These are phyloP conservation scores for Centropyge bicolor DNA, from an alignment of 2,797 vertebrate genomes.

Conservation along the genomic window DNA sequence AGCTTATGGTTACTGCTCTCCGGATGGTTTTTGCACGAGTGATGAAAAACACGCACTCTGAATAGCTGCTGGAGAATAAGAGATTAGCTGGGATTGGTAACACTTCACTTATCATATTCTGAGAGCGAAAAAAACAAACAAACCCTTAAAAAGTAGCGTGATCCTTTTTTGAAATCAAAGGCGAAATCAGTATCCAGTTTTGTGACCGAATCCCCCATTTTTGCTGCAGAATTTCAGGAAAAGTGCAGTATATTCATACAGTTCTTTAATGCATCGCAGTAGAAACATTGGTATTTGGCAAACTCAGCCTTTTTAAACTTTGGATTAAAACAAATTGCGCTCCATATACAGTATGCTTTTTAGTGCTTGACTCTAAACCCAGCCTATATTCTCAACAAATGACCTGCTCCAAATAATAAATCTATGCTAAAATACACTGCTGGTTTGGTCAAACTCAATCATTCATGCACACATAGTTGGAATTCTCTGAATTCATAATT, in stretches of 20 bases:
- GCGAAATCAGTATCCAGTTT: slow-evolving; percentile 43
- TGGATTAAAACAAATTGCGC: slow-evolving; percentile 61
- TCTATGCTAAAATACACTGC: slow-evolving; percentile 54
- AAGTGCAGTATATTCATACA: slow-evolving; percentile 62
- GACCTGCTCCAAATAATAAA: slow-evolving; percentile 53
- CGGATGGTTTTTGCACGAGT: slow-evolving; percentile 44
- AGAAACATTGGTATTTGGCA: slow-evolving; percentile 72
- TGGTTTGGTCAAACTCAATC: slow-evolving; percentile 71
- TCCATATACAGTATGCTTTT: slow-evolving; percentile 38
- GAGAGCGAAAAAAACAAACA: slow-evolving; percentile 35
- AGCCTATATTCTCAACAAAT: slow-evolving; percentile 42
- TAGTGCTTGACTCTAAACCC: slow-evolving; percentile 37
- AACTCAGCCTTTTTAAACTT: slow-evolving; percentile 67
- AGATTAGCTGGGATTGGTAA: slow-evolving; percentile 22
- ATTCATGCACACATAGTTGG: slow-evolving; percentile 73
- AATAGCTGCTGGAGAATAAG: slow-evolving; percentile 51
- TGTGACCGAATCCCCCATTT: slow-evolving; percentile 56
- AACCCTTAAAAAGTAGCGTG: slow-evolving; percentile 23
- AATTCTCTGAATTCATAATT: slow-evolving; percentile 87
- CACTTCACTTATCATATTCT: slow-evolving; percentile 26
- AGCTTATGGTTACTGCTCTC: slow-evolving; percentile 69
- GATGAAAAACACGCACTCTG: slow-evolving; percentile 43
- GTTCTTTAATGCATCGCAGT: slow-evolving; percentile 52
- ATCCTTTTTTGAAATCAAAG: slow-evolving; percentile 27
- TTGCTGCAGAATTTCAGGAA: slow-evolving; percentile 49